Conservation (phyloP, 2,797 vertebrate species). For the Takifugu rubripes region DNA sequence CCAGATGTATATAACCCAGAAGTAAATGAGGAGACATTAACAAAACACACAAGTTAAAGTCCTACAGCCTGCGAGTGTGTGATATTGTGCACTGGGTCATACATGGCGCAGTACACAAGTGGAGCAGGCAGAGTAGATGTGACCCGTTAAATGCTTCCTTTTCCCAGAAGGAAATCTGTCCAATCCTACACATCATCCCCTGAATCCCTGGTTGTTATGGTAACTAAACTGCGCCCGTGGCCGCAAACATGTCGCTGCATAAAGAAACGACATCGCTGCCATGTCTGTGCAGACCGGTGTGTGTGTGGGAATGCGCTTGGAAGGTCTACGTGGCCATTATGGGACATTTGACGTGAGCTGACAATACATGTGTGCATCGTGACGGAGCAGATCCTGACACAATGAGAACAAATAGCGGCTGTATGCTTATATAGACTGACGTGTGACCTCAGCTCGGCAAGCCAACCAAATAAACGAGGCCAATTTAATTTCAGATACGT, state of each 20-base stretch:
- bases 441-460: not conserved
- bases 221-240: conserved; percentile 25
- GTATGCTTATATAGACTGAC: not conserved
- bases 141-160: conserved; percentile 44
- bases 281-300: conserved; percentile 4
- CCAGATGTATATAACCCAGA: conserved; percentile 9
- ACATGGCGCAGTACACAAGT: not conserved
- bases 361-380: conserved; percentile 14
- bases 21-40: conserved; percentile 8
- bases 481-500: too few species aligned
- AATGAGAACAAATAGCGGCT: not conserved
- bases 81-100: too few species aligned
- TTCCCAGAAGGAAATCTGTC: conserved; percentile 41
- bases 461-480: not conserved
- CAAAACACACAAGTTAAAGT: not conserved
- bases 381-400: conserved; percentile 24
- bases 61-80: too few species aligned
- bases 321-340: conserved; percentile 18
- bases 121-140: conserved; percentile 15
- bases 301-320: conserved; percentile 15
- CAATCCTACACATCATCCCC: conserved; percentile 26
- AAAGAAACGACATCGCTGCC: conserved; percentile 1
- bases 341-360: conserved; percentile 20
- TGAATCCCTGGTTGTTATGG: conserved; percentile 49
- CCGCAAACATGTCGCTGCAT: not conserved